phyloP scores from a whole-genome alignment of 2,888 invertebrate species.

The Eupithecia subfuscata region DNA sequence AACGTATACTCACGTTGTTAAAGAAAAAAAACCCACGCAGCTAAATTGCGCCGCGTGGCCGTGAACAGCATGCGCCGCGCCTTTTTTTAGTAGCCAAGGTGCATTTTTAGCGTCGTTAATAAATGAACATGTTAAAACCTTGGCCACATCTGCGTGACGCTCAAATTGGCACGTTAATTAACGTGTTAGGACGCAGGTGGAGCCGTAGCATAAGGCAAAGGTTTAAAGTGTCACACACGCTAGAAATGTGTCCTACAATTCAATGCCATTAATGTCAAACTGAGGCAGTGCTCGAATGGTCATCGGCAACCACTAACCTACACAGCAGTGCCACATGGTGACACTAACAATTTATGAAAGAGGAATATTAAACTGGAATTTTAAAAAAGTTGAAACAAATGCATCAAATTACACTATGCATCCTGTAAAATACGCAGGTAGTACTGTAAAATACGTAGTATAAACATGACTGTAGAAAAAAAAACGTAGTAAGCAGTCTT shows the following conservation, averaged over 20 bases:
- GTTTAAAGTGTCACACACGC: too few species aligned
- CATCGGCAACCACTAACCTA: neutral
- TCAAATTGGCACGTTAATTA: too few species aligned
- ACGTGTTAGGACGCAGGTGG: too few species aligned
- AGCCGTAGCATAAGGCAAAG: too few species aligned
- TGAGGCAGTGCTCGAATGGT: too few species aligned
- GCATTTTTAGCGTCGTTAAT: too few species aligned
- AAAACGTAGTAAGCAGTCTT: neutral
- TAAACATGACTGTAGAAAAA: neutral
- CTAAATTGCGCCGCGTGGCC: neutral
- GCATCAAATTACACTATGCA: neutral
- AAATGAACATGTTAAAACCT: too few species aligned
- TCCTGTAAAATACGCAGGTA: neutral
- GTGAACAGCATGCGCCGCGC: neutral
- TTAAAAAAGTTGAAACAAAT: neutral
- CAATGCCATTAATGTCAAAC: too few species aligned
- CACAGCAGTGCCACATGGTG: neutral
- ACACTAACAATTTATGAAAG: neutral
- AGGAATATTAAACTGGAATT: neutral
- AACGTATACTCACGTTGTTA: neutral
- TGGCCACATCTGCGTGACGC: too few species aligned
- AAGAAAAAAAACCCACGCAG: neutral
- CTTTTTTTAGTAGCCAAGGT: too few species aligned
- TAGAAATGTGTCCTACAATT: too few species aligned
- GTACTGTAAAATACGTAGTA: neutral